Base-by-base conservation (phyloP, 2,113 vertebrate genomes). In the Eulemur macaco region DNA sequence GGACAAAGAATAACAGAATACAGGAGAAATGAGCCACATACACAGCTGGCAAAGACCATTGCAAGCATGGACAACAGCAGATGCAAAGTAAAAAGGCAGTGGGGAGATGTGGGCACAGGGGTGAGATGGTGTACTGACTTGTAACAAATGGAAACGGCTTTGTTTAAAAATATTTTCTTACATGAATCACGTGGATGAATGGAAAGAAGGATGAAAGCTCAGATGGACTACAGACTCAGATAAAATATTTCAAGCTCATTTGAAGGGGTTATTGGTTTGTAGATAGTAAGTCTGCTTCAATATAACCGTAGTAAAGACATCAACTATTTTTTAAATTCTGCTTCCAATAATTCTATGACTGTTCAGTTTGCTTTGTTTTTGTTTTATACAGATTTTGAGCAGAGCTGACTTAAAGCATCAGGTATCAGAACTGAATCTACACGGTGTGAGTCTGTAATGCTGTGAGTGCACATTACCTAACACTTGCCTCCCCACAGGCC, bases 371-470 rank as follows among this genome's bases (percentile, higher is more conserved):
- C 4, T 76, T 95, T 80, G 31, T 31, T 52, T 60, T 42, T 77
- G 14, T 80, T 96, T 91, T 84, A 39, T 85, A 56, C 42, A 82
- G 21, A 58, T 84, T 76, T 92, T 91, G 37, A 96, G 63, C 39
- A 27, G 21, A 84, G 21, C 17, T 31, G 88, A 21, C 6, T 15
- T 68, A 78, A n/a, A 10, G 0, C 13, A 66, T 18, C 12, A 34
- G n/a, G 34, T 87, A 25, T 27, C 66, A 42, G 34, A 86, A 37
- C 7, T 54, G 25, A 94, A 82, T 82, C 84, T 82, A 25, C 89
- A 89, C 77, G 29, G 9, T 54, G 6, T 7, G n/a, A 63, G 86
- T 95, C 68, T 76, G 13, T 74, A 94, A 81, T 37, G n/a, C 56
- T 8, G 91, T 83, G 5, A 56, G 21, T 52, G 42, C n/a, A 6